phyloP scores from a whole-genome alignment of 2,888 invertebrate genomes.

The Julus scandinavius region DNA sequence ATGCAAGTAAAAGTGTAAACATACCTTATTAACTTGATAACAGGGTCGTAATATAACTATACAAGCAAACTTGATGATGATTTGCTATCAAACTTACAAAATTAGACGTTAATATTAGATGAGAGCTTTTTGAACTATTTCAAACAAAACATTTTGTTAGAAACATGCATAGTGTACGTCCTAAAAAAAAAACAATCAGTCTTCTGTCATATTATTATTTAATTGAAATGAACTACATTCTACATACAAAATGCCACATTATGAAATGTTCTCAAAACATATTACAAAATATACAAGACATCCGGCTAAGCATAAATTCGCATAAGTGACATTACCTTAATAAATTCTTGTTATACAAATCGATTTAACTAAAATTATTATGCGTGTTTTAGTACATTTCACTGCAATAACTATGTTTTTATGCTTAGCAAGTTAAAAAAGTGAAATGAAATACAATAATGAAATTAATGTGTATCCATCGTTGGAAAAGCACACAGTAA shows the following conservation, averaged over 20 bases:
- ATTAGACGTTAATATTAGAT: too few species aligned
- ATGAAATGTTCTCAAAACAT: neutral
- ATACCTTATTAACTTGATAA: too few species aligned
- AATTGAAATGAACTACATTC: neutral
- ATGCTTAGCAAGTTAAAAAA: neutral
- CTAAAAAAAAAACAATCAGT: too few species aligned
- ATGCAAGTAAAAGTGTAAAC: too few species aligned
- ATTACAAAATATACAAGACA: slow-evolving; percentile 18
- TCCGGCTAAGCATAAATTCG: neutral
- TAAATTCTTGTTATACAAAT: neutral
- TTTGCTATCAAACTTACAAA: too few species aligned
- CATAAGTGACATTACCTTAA: neutral
- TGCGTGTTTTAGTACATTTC: neutral
- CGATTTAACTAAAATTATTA: neutral
- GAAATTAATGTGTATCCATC: too few species aligned
- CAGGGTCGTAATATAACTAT: too few species aligned
- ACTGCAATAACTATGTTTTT: neutral
- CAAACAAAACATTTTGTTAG: too few species aligned
- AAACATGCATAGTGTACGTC: too few species aligned
- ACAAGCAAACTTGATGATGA: too few species aligned
- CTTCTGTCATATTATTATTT: neutral
- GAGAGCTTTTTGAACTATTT: too few species aligned
- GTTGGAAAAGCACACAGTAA: neutral
- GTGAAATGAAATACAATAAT: neutral
- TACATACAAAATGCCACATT: slow-evolving; percentile 1